Base-by-base conservation (phyloP, 1,140 invertebrate species). In the Berghia stephanieae region DNA sequence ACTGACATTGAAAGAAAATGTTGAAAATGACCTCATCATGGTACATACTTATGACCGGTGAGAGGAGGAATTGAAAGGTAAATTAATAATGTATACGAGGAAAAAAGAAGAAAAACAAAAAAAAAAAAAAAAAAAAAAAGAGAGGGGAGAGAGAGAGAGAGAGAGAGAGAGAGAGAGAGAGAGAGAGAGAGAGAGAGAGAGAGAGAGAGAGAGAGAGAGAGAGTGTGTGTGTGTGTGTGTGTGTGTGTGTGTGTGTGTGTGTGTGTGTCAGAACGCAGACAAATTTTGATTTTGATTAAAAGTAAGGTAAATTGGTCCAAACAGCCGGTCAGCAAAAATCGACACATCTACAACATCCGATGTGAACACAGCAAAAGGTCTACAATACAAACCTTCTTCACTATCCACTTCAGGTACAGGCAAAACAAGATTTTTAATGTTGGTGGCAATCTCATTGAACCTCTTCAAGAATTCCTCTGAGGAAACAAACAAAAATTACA, bases 381-480 rank as follows among this genome's bases (percentile, higher is more conserved):
- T 16, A 63, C 57, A 63, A 31, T 31, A 16, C 57, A 27, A 16
- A 63, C 57, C 57, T 31, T 10, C 13, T 8, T 31, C 57, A 16
- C 34, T 16, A 27, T 68, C 63, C n/a, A 76, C 60, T 40, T 76
- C 36, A 3, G 74, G 74, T 36, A 75, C 72, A 27, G 72, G 69
- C 46, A 83, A 38, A 40, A 83, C 75, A 44, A 83, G 80, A 66
- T 84, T 77, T 27, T 79, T 80, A 76, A 83, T 84, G 27, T 75
- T 80, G 49, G 79, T 70, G 21, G 82, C 84, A 44, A 84, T 73
- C 70, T 73, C 79, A 27, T 81, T 78, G 79, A 80, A 85, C 55
- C 77, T 82, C 77, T 80, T 82, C 73, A 83, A 70, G 80, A 83
- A 85, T n/a, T 85, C 80, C 40, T 80, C 84, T 85, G 81, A 42